Conservation (phyloP, 30 jellyfish, hydroid and myxozoan species). For the Mastigias papua region DNA sequence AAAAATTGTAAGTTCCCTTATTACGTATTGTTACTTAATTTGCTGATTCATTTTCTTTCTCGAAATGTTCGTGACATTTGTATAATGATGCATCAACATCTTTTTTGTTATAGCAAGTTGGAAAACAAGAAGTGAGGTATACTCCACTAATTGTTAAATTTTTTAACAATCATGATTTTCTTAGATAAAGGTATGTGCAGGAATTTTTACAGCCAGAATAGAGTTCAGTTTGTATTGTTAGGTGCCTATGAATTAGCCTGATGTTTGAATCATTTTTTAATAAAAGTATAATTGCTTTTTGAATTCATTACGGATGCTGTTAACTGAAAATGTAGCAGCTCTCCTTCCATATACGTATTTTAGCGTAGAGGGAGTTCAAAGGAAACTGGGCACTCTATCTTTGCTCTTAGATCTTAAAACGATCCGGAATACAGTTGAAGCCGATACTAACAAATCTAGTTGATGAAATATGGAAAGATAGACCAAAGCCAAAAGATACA, state of each 20-base stretch:
- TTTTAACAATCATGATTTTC: neutral
- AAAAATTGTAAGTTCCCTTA: too few relatives aligned
- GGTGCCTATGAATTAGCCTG: too few relatives aligned
- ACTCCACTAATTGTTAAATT: too few relatives aligned
- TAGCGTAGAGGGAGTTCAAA: neutral
- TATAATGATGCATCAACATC: neutral
- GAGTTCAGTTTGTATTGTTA: too few relatives aligned
- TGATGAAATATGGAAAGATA: conserved; percentile 75
- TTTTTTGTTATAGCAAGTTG: conserved; percentile 37
- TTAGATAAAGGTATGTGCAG: too few relatives aligned
- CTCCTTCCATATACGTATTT: too few relatives aligned
- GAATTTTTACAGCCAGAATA: too few relatives aligned
- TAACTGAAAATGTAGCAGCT: too few relatives aligned
- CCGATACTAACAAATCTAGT: conserved; percentile 54
- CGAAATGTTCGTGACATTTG: neutral
- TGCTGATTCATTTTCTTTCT: neutral
- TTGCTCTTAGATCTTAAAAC: conserved; percentile 3
- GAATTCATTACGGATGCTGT: too few relatives aligned
- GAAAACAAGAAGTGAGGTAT: conserved; percentile 36
- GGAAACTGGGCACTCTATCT: neutral
- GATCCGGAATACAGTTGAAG: conserved; percentile 48
- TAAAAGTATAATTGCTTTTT: too few relatives aligned
- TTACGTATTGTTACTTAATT: too few relatives aligned
- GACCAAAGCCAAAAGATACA: conserved; percentile 53
- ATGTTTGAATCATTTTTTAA: too few relatives aligned